Evolutionary conservation across 2,797 vertebrate genomes (phyloP).

Genomic region (Eulemur rubriventer): DNA sequence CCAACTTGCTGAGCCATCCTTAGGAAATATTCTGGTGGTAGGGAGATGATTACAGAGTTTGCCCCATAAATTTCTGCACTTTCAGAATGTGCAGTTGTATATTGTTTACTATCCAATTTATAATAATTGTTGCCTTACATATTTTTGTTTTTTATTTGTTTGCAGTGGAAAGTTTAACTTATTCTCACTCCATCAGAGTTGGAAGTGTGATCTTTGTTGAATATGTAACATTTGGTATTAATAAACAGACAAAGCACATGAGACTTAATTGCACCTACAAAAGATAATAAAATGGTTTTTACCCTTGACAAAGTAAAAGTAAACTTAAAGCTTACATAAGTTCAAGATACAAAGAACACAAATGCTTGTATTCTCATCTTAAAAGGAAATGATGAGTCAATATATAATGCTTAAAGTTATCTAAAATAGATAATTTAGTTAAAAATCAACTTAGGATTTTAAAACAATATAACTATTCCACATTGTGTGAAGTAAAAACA

Average conservation of each 20-base stretch:
- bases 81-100: neutral
- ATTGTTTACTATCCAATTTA: neutral
- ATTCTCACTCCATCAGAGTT: neutral
- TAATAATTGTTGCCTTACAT: neutral
- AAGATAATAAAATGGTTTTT: neutral
- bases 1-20: neutral
- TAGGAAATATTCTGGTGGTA: neutral
- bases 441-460: neutral
- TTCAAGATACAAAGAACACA: neutral
- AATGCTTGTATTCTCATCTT: neutral
- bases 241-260: neutral
- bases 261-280: neutral
- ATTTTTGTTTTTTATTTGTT: neutral
- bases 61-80: neutral
- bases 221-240: neutral
- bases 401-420: neutral
- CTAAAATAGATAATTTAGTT: neutral
- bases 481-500: neutral
- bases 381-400: neutral
- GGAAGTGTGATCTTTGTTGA: neutral
- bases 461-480: neutral
- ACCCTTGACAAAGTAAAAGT: neutral
- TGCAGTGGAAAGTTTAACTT: neutral
- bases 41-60: neutral
- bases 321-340: neutral